phyloP scores from a whole-genome alignment of 2,113 vertebrate genomes.

The Periophthalmodon schlosseri region DNA sequence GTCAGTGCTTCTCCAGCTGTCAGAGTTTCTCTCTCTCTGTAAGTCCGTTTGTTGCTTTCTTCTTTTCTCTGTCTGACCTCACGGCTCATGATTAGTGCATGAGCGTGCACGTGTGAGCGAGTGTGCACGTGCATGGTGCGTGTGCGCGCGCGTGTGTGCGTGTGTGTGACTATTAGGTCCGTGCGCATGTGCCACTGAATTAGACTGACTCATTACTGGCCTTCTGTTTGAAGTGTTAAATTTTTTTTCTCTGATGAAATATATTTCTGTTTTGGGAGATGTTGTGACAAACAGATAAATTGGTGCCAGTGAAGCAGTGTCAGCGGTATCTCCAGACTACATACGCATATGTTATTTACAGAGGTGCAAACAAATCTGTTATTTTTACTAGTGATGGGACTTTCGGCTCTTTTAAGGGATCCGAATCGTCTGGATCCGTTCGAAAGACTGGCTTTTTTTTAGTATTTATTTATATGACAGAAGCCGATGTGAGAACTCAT shows the following conservation, averaged over 20 bases:
- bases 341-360: neutral
- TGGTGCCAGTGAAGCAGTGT: slow-evolving; percentile 26
- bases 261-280: slow-evolving; percentile 40
- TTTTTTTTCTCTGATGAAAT: slow-evolving; percentile 44
- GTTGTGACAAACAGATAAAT: slow-evolving; percentile 38
- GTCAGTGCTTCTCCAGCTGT: slow-evolving; percentile 76
- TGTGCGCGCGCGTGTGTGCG: slow-evolving; percentile 13
- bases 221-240: slow-evolving; percentile 46
- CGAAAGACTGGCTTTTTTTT: too few relatives aligned
- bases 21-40: slow-evolving; percentile 76
- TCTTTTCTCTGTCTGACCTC: slow-evolving; percentile 21
- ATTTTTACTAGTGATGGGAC: neutral
- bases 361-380: neutral
- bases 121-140: slow-evolving; percentile 41
- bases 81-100: slow-evolving; percentile 15
- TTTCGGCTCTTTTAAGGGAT: too few relatives aligned
- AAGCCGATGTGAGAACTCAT: too few relatives aligned
- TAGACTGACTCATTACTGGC: slow-evolving; percentile 33
- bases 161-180: slow-evolving; percentile 9
- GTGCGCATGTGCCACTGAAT: slow-evolving; percentile 16
- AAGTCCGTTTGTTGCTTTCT: slow-evolving; percentile 62
- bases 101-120: slow-evolving; percentile 1
- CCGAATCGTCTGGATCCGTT: too few relatives aligned
- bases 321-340: slow-evolving; percentile 38
- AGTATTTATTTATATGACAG: too few relatives aligned